These are phyloP conservation scores for Habropoda laboriosa DNA, from an alignment of 1,140 invertebrate genomes.

Conservation along the genomic window DNA sequence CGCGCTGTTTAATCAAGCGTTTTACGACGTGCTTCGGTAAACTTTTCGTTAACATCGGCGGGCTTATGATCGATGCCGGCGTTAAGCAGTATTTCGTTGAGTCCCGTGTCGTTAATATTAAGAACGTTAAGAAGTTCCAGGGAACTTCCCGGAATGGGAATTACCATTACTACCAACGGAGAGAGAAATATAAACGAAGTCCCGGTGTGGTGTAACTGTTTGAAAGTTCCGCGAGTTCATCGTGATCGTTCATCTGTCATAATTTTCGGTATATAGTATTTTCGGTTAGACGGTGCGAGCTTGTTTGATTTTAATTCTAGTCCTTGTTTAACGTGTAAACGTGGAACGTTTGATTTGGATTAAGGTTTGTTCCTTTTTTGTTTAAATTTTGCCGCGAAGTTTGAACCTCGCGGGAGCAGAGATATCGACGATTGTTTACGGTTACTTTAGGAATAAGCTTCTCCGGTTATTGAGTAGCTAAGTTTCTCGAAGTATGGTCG, in stretches of 20 bases:
- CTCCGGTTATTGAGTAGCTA: not conserved
- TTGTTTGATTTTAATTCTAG: slow-evolving; percentile 14
- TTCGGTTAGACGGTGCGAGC: not conserved
- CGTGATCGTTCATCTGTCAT: not conserved
- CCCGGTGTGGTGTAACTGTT: no score
- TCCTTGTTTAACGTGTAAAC: not conserved
- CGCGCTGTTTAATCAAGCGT: slow-evolving; percentile 61
- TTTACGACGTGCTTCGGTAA: slow-evolving; percentile 53
- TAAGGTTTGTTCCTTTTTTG: no score
- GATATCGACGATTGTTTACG: slow-evolving; percentile 9
- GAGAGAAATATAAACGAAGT: slow-evolving; percentile 27
- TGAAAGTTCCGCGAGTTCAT: not conserved
- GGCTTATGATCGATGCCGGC: slow-evolving; percentile 51
- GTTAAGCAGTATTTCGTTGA: slow-evolving; percentile 21
- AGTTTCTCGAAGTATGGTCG: not conserved
- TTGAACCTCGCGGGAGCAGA: no score
- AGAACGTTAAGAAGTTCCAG: slow-evolving; percentile 1
- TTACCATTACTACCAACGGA: not conserved
- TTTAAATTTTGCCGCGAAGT: not conserved
- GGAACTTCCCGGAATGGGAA: slow-evolving; percentile 18
- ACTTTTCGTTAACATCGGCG: slow-evolving; percentile 49
- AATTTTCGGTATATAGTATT: not conserved
- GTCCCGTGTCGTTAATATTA: slow-evolving; percentile 30
- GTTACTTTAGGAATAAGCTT: not conserved
- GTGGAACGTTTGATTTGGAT: not conserved